Conservation (phyloP, 92 coral and sea anemone genomes). For the Montipora capitata region DNA sequence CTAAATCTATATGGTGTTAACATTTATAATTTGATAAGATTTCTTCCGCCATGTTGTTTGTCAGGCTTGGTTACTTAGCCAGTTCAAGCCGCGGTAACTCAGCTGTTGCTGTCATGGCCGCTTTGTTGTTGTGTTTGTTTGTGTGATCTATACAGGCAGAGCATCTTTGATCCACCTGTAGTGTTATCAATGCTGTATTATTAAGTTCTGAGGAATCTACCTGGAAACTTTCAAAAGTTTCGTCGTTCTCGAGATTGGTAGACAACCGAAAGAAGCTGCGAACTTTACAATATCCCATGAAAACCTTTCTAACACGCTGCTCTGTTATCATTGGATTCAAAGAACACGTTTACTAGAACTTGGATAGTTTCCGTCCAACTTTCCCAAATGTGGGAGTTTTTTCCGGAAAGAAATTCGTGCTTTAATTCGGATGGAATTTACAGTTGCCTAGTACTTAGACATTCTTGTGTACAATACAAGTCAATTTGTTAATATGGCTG, state of each 20-base stretch:
- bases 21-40: background rate
- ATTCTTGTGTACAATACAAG: background rate
- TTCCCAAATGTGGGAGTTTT: background rate
- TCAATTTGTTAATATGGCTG: slow-evolving; percentile 12
- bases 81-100: slow-evolving; percentile 61
- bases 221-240: background rate
- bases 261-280: too few relatives aligned
- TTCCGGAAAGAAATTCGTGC: background rate
- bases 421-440: background rate
- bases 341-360: background rate
- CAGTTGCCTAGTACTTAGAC: background rate
- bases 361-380: too few relatives aligned
- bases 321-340: background rate
- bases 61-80: slow-evolving; percentile 46
- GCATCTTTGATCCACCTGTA: slow-evolving; percentile 13
- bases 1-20: background rate
- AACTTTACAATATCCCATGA: too few relatives aligned
- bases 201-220: background rate
- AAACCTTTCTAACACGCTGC: background rate
- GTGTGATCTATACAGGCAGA: background rate
- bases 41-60: slow-evolving; percentile 1
- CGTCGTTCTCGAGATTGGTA: background rate
- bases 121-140: slow-evolving; percentile 78
- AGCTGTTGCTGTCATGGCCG: slow-evolving; percentile 98
- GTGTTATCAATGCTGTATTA: background rate